Base-by-base conservation (phyloP, 2,888 invertebrate genomes). In the Drosophila fungiperda region DNA sequence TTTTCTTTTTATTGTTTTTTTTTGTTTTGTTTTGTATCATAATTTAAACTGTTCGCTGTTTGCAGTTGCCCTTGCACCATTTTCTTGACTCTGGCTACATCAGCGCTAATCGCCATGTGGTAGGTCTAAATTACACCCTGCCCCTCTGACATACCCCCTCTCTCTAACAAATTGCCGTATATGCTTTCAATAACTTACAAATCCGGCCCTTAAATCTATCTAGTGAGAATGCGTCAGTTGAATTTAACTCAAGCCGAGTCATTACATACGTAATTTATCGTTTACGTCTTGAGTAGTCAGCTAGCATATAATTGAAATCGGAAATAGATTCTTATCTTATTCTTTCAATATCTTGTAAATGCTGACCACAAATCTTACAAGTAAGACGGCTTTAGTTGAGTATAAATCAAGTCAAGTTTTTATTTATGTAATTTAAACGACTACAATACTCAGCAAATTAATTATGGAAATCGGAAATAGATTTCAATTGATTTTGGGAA, bases 61-160 rank as follows among this genome's bases (percentile, higher is more conserved):
- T 40, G 42, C 29, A 8, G 62, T 36, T 57, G 38, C 40, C 40
- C 69, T 77, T 73, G 64, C 68, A 69, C 60, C 60, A 62, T 64
- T 64, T 76, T 72, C 66, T 78, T 70, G 73, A 79, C 59, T 61
- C 60, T 29, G 58, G 20, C 45, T 45, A 45, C 58, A 52, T 61
- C 62, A 67, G 60, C 70, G 63, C 59, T 54, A 68, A 82, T 71
- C 61, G 71, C 72, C 70, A 83, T 83, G 73, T 70, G 87, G 79
- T 80, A 76, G 83, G 73, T 86, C 76, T 69, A 26, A 77, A 40
- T 40, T 60, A 53, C 36, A 6, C 58, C 40, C 48, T 68, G 29
- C 58, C 20, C 50, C 20, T 42, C 52, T 32, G 23, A 20, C 50
- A 62, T 73, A 54, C 76, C 48, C 68, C 68, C 7, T 3, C 23